Evolutionary conservation across 2,113 vertebrate species (phyloP).

Genomic region (Gracilinanus agilis): DNA sequence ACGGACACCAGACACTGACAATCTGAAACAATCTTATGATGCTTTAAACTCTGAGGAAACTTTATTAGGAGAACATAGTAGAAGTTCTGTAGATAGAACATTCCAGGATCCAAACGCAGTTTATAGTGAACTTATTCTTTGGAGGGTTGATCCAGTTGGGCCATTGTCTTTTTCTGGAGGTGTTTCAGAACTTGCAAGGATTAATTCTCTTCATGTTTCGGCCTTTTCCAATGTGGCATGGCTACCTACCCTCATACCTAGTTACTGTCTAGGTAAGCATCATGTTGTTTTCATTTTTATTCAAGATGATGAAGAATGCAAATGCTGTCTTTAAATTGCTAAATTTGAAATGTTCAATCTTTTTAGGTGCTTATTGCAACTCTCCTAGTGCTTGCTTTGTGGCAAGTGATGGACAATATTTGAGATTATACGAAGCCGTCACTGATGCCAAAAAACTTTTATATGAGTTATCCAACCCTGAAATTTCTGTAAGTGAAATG

Average conservation of each 20-base stretch:
- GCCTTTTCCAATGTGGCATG: slow-evolving; percentile 98
- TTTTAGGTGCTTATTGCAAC: slow-evolving; percentile 95
- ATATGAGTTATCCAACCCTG: slow-evolving; percentile 95
- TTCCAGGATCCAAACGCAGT: slow-evolving; percentile 93
- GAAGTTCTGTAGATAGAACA: slow-evolving; percentile 77
- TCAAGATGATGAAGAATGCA: slow-evolving; percentile 41
- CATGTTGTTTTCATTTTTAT: slow-evolving; percentile 34
- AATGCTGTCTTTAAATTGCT: slow-evolving; percentile 6
- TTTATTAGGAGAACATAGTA: slow-evolving; percentile 78
- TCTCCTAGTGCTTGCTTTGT: slow-evolving; percentile 99
- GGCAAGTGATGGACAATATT: slow-evolving; percentile 95
- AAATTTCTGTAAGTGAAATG: slow-evolving; percentile 94
- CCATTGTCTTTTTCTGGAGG: slow-evolving; percentile 97
- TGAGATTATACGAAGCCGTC: slow-evolving; percentile 97
- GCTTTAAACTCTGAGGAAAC: slow-evolving; percentile 72
- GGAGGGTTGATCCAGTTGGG: slow-evolving; percentile 98
- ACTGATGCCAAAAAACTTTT: slow-evolving; percentile 98
- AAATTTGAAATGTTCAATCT: slow-evolving; percentile 67
- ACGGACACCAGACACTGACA: slow-evolving; percentile 86
- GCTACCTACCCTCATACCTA: slow-evolving; percentile 97
- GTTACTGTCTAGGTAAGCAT: slow-evolving; percentile 95
- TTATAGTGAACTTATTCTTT: slow-evolving; percentile 99
- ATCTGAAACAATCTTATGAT: slow-evolving; percentile 70
- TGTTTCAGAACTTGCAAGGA: slow-evolving; percentile 97
- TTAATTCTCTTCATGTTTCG: slow-evolving; percentile 97